Base-by-base conservation (phyloP, 1,140 invertebrate genomes). In the Papilio polytes region DNA sequence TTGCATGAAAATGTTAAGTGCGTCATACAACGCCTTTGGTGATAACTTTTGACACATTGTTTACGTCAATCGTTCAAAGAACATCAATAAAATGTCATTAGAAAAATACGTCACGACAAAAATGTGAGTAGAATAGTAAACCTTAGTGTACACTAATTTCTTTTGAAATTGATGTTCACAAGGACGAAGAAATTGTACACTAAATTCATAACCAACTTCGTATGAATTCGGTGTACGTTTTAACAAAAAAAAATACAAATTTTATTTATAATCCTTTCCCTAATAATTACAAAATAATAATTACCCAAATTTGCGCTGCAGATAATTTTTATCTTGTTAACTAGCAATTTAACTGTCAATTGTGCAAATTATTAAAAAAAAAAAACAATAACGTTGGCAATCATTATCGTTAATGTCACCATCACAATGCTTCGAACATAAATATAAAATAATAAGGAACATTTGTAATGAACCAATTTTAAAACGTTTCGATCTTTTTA, bases 1-100 rank as follows among this genome's bases (percentile, higher is more conserved):
- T 74, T 87, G 82, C 63, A 85, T 80, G 80, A 78, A 82, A 86
- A 84, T 86, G 81, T 80, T 84, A 56, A 59, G 44, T 80, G 70
- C 76, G 82, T 83, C 82, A 83, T 63, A 53, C 70, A 59, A 72
- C 44, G 66, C 15, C 78, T 44, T 70, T 59, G 80, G 79, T 76
- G 48, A 12, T 13, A 48, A 46, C n/a, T 26, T 53, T 76, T 76
- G 73, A 48, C 73, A 66, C 59, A 48, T 74, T 46, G n/a, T 44
- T 74, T 48, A 46, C 74, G 74, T 51, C 73, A 76, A 51, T 31
- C 9, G 18, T 15, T 53, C 1, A 31, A 76, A 20, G 18, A 74
- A 22, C 53, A 31, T 22, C 44, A 76, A 51, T 48, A 8, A 48
- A 76, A 76, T 53, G 63, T 70, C 26, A 70, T 51, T 76, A 22